phyloP scores from a whole-genome alignment of 2,888 invertebrate species.

The Watsonalla cultraria region DNA sequence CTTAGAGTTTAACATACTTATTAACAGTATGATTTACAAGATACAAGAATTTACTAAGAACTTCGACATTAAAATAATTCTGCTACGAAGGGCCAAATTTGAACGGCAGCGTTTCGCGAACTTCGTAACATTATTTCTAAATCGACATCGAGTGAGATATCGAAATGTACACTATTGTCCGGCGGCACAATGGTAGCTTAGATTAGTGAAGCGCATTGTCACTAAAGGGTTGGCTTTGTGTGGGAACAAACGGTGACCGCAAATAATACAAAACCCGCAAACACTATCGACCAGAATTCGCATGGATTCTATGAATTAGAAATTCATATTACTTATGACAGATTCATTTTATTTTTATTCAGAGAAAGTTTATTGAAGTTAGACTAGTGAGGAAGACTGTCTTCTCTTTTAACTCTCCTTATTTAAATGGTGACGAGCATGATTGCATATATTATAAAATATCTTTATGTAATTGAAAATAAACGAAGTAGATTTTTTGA shows the following conservation, averaged over 20 bases:
- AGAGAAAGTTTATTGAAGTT: no score
- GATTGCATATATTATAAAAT: no score
- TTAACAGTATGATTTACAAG: no score
- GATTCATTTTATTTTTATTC: neutral
- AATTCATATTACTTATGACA: conserved; percentile 47
- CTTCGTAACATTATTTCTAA: conserved; percentile 22
- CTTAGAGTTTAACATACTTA: no score
- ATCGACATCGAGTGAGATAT: conserved; percentile 56
- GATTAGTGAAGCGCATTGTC: conserved; percentile 61
- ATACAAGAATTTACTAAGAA: no score
- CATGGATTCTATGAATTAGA: conserved; percentile 48
- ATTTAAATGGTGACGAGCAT: no score
- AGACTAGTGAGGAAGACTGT: neutral
- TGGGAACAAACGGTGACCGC: conserved; percentile 29
- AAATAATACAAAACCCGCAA: conserved; percentile 41
- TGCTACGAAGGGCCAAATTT: neutral
- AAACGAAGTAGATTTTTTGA: no score
- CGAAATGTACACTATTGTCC: conserved; percentile 30
- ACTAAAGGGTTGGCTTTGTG: conserved; percentile 62
- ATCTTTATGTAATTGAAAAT: no score
- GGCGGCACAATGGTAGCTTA: conserved; percentile 47
- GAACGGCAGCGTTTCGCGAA: neutral
- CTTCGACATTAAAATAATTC: no score
- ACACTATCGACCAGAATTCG: conserved; percentile 32
- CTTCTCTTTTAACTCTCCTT: no score